A percentile compares a stretch with the other conserved stretches of the same genome.
phyloP scores from a whole-genome alignment of 2,888 invertebrate genomes.

The Caenorhabditis sp. region DNA sequence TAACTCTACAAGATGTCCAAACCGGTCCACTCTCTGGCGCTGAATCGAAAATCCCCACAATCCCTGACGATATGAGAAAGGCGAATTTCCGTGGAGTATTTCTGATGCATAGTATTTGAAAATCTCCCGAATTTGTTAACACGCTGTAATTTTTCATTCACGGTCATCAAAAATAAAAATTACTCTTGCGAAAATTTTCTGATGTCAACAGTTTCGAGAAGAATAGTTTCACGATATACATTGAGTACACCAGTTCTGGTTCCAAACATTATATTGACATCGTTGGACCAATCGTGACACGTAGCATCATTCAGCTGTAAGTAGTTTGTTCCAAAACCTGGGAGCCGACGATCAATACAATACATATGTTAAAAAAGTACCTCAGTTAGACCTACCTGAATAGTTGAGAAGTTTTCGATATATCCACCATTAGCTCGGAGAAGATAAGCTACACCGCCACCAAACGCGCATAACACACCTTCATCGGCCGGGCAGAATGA shows the following conservation, averaged over 20 bases:
- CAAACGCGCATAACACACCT: slow-evolving; percentile 55
- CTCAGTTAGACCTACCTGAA: slow-evolving; percentile 27
- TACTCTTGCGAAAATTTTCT: slow-evolving; percentile 44
- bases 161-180: background rate
- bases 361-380: too few relatives aligned
- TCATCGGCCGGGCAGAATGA: slow-evolving; percentile 65
- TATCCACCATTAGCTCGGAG: slow-evolving; percentile 47
- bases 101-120: slow-evolving; percentile 19
- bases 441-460: slow-evolving; percentile 47
- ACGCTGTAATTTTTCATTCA: slow-evolving; percentile 7
- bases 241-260: slow-evolving; percentile 45
- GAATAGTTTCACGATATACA: slow-evolving; percentile 63
- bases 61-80: slow-evolving; percentile 27
- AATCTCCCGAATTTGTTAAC: slow-evolving; percentile 19
- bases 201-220: slow-evolving; percentile 56
- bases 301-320: slow-evolving; percentile 42
- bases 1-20: slow-evolving; percentile 20
- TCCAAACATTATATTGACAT: slow-evolving; percentile 65
- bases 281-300: slow-evolving; percentile 63
- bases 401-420: slow-evolving; percentile 59
- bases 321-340: background rate
- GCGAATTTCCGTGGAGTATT: slow-evolving; percentile 26
- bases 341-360: background rate
- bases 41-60: slow-evolving; percentile 29
- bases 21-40: slow-evolving; percentile 20